Base-by-base conservation (phyloP, 2,888 invertebrate species). In the Podotricha telesiphe region DNA sequence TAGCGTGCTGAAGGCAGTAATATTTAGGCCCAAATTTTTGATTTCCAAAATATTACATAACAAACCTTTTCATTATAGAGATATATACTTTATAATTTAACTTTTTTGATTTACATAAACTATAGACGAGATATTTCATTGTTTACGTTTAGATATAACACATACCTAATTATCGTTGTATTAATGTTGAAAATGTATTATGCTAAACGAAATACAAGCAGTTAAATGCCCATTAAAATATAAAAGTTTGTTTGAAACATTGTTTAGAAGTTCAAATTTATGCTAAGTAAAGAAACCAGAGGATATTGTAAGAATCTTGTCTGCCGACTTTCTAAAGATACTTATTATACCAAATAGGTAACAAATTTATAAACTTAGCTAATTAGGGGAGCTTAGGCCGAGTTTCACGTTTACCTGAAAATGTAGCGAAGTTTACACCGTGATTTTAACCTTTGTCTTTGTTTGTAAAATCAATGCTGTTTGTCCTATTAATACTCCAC, bases 291-390 rank as follows among this genome's bases (percentile, higher is more conserved):
- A 70, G 71, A 65, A 72, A 71, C 74, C 69, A 74, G 68, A 70
- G 73, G 76, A 78, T 77, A 77, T 78, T 78, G 75, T 79, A 79
- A 82, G 80, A 79, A 78, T 79, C 75, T 79, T 82, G 77, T 76
- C 75, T 79, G 76, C 73, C 73, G 75, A 79, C 79, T 84, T 82
- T 80, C 75, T 76, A 74, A n/a, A 81, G 80, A 83, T 82, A 87
- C 84, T 89, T 89, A 86, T 87, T 88, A 87, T 89, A 89, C 85
- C 88, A 89, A 89, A 89, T 89, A 88, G 87, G 89, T 86, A 89
- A 87, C 89, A 89, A 89, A 88, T 89, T 90, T 88, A 86, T 84
- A 89, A 90, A 89, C 83, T 89, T 88, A 84, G 82, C 86, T 89
- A 90, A 89, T 90, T 89, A 89, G 84, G 80, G 79, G 81, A 80